phyloP scores from a whole-genome alignment of 1,140 invertebrate species.

The Formica exsecta region DNA sequence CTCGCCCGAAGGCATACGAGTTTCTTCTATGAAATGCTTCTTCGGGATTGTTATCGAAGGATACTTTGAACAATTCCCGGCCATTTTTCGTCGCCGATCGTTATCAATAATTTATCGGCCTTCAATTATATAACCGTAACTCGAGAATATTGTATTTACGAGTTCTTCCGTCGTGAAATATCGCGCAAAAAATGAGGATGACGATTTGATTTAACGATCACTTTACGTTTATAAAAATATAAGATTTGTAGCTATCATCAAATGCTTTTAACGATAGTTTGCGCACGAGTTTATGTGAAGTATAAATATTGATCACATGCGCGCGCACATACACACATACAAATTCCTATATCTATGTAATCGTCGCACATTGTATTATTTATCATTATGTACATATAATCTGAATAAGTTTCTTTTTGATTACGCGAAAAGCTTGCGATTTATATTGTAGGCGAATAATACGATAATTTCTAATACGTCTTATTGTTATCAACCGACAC shows the following conservation, averaged over 20 bases:
- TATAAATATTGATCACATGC: conserved; percentile 21
- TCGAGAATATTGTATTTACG: conserved; percentile 23
- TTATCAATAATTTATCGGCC: conserved; percentile 18
- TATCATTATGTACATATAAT: neutral
- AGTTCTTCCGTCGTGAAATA: neutral
- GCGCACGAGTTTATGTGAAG: neutral
- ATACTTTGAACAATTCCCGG: conserved; percentile 13
- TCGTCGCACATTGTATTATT: conserved; percentile 1
- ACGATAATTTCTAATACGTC: neutral
- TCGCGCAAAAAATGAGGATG: neutral
- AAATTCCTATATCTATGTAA: neutral
- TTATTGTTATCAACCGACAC: conserved; percentile 22
- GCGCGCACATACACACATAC: neutral
- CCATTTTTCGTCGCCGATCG: neutral
- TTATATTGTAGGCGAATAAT: conserved; percentile 10
- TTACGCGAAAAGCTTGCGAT: conserved; percentile 12
- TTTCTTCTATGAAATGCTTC: neutral
- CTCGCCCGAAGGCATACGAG: neutral
- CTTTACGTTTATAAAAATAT: neutral
- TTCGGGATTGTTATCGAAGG: neutral
- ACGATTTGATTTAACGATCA: conserved; percentile 16
- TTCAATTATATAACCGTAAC: conserved; percentile 36
- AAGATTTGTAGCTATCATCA: neutral
- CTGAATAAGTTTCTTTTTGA: conserved; percentile 21
- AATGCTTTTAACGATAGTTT: conserved; percentile 19